phyloP scores from a whole-genome alignment of 2,797 vertebrate species.

The Tarsius wallacei region DNA sequence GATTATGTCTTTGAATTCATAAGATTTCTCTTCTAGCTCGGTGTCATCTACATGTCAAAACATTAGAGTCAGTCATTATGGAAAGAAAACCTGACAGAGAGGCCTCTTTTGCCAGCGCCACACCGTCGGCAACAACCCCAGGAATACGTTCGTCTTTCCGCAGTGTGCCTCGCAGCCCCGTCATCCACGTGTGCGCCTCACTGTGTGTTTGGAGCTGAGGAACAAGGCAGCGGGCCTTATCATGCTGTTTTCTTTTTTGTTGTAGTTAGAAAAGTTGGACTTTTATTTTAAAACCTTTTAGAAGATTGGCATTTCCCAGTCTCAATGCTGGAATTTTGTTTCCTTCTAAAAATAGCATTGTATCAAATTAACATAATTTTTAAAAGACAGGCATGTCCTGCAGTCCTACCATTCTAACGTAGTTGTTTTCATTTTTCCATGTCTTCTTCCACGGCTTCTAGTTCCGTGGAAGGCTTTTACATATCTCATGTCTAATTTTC shows the following conservation, averaged over 20 bases:
- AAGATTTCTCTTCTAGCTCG: neutral
- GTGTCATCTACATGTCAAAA: neutral
- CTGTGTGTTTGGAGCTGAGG: neutral
- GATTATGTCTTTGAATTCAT: neutral
- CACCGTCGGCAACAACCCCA: neutral
- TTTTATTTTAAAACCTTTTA: constrained; percentile 4
- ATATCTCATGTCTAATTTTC: neutral
- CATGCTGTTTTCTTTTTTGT: neutral
- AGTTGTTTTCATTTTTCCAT: constrained; percentile 5
- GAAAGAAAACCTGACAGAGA: neutral
- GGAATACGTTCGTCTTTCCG: neutral
- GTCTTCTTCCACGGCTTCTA: neutral
- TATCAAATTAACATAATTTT: constrained; percentile 18
- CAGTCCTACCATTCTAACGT: neutral
- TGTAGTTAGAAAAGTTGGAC: neutral
- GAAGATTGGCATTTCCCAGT: neutral
- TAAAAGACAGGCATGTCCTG: neutral
- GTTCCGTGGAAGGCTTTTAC: neutral
- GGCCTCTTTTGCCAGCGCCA: neutral
- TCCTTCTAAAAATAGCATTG: neutral
- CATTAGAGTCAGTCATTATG: neutral
- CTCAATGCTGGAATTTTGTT: neutral
- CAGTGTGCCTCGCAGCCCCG: neutral
- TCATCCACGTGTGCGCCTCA: neutral
- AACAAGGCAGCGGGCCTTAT: neutral